These are phyloP conservation scores for Trichoplusia ni DNA, from an alignment of 1,140 invertebrate genomes.

Conservation along the genomic window DNA sequence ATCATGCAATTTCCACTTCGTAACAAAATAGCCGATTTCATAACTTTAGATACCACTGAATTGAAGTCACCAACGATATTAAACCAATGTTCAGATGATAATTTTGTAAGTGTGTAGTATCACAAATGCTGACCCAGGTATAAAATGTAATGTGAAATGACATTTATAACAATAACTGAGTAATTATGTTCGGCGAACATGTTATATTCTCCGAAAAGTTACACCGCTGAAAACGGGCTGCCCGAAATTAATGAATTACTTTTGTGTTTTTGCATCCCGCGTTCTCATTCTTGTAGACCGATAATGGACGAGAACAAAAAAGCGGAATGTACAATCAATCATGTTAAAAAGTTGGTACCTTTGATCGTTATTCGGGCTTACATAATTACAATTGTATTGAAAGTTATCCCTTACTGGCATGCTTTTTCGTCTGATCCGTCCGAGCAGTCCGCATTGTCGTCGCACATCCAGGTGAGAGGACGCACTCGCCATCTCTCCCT, in stretches of 20 bases:
- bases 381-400: slow-evolving; percentile 10
- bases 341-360: not conserved
- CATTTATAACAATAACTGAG: not conserved
- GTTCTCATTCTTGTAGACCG: not conserved
- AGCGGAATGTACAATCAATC: no score
- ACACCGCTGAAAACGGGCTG: not conserved
- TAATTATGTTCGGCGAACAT: slow-evolving; percentile 11
- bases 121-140: slow-evolving; percentile 21
- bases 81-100: not conserved
- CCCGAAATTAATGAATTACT: not conserved
- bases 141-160: slow-evolving; percentile 13
- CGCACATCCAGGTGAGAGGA: slow-evolving; percentile 95
- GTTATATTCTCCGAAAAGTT: slow-evolving; percentile 2
- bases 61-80: not conserved
- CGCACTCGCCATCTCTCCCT: slow-evolving; percentile 89
- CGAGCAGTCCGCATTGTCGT: slow-evolving; percentile 92
- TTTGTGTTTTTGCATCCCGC: not conserved
- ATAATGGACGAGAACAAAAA: not conserved
- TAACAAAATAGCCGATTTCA: slow-evolving; percentile 39
- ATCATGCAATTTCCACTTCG: slow-evolving; percentile 48
- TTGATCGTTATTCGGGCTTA: not conserved
- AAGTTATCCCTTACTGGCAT: slow-evolving; percentile 90
- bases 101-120: not conserved
- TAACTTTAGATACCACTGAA: no score
- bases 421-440: slow-evolving; percentile 94